phyloP scores from a whole-genome alignment of 35 echinoderm and acorn worm species.

The Lytechinus variegatus region DNA sequence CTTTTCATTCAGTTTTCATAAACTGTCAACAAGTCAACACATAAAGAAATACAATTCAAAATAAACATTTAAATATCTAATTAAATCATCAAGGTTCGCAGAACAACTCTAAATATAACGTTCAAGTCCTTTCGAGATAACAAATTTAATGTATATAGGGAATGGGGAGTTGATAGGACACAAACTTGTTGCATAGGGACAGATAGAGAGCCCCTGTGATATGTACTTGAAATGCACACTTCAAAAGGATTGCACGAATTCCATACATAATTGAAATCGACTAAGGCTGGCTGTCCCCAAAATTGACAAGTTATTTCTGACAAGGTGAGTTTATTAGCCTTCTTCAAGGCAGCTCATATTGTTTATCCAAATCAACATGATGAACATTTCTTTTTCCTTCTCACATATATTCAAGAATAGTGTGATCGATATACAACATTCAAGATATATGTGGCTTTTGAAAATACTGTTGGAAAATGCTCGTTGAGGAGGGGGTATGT shows the following conservation, averaged over 20 bases:
- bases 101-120: too few relatives aligned
- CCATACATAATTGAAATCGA: constrained; percentile 48
- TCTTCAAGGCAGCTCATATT: not conserved
- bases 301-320: constrained; percentile 27
- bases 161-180: not conserved
- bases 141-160: not conserved
- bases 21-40: too few relatives aligned
- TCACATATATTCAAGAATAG: too few relatives aligned
- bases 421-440: too few relatives aligned
- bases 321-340: not conserved
- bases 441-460: not conserved
- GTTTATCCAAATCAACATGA: not conserved
- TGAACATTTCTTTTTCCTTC: not conserved
- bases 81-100: too few relatives aligned
- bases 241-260: constrained; percentile 34
- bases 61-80: too few relatives aligned
- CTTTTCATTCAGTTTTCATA: too few relatives aligned
- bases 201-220: not conserved
- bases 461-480: not conserved
- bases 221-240: constrained; percentile 43
- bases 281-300: not conserved
- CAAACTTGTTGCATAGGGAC: constrained; percentile 21
- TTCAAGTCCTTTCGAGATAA: not conserved
- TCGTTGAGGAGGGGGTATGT: not conserved
- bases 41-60: too few relatives aligned